Percentiles rank a stretch among this genome's conserved stretches.
Evolutionary conservation across 2,797 vertebrate species (phyloP).

Genomic region (Aulostomus chinensis): DNA sequence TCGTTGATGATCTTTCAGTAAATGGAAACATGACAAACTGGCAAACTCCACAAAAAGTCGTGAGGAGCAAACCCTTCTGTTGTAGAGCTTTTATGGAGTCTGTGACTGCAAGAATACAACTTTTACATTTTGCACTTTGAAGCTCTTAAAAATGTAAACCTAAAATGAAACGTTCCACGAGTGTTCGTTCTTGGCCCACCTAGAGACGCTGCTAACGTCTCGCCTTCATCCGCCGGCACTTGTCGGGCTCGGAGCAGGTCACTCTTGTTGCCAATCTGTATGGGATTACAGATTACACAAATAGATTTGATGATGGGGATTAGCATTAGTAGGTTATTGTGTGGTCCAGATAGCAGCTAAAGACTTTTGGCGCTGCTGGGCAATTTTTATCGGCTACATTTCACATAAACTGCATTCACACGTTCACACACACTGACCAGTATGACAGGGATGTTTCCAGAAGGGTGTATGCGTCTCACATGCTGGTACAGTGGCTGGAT

Average conservation of each 20-base stretch:
- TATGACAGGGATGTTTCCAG: slow-evolving; percentile 89
- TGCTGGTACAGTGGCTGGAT: slow-evolving; percentile 91
- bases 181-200: no score
- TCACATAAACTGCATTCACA: background rate
- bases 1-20: no score
- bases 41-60: no score
- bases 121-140: no score
- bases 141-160: no score
- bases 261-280: slow-evolving; percentile 88
- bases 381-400: background rate
- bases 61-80: no score
- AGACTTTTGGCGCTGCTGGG: background rate
- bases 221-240: slow-evolving; percentile 87
- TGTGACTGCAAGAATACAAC: no score
- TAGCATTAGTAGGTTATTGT: slow-evolving; percentile 23
- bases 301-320: slow-evolving; percentile 39
- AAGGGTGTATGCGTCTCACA: slow-evolving; percentile 89
- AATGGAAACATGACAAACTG: no score
- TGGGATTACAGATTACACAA: slow-evolving; percentile 58
- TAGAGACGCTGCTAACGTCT: slow-evolving; percentile 85
- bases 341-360: background rate
- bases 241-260: slow-evolving; percentile 90
- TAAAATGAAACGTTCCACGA: no score
- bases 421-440: slow-evolving; percentile 69
- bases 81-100: no score